These are phyloP conservation scores for Latrodectus elegans DNA, from an alignment of 2,888 invertebrate genomes.

Conservation along the genomic window DNA sequence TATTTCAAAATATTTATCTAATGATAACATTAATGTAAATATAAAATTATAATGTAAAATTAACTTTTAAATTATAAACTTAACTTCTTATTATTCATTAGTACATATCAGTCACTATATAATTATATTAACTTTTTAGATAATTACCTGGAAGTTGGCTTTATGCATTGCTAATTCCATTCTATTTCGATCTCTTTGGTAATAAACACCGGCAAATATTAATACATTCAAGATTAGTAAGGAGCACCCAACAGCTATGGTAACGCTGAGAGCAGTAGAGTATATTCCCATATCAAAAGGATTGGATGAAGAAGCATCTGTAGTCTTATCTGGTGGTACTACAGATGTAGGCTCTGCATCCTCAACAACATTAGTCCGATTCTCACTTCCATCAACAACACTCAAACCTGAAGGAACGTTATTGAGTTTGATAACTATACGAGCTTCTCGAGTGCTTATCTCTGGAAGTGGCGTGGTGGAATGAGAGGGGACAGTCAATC, in stretches of 20 bases:
- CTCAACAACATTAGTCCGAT: slow-evolving; percentile 10
- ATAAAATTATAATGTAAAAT: no score
- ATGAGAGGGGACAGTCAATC: slow-evolving; percentile 9
- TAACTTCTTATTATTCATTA: no score
- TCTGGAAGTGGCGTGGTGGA: slow-evolving; percentile 23
- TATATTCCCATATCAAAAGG: slow-evolving; percentile 77
- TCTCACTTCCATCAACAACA: slow-evolving; percentile 11
- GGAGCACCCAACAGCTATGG: slow-evolving; percentile 93
- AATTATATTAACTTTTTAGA: no score
- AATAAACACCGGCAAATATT: slow-evolving; percentile 95
- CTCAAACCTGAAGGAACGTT: slow-evolving; percentile 18
- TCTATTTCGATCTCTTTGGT: slow-evolving; percentile 79
- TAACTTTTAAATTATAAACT: no score
- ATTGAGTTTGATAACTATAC: slow-evolving; percentile 37
- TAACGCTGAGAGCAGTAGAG: slow-evolving; percentile 90
- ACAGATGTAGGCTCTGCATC: background rate
- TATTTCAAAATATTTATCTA: no score
- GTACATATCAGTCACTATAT: no score
- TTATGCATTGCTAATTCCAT: slow-evolving; percentile 69
- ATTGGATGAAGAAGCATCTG: slow-evolving; percentile 9
- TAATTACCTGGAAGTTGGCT: slow-evolving; percentile 68
- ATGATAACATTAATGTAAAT: no score
- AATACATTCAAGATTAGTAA: slow-evolving; percentile 91
- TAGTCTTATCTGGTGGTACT: slow-evolving; percentile 31
- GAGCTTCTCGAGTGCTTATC: slow-evolving; percentile 16